Conservation (phyloP, 2,888 invertebrate genomes). For the Drosophila antonietae region DNA sequence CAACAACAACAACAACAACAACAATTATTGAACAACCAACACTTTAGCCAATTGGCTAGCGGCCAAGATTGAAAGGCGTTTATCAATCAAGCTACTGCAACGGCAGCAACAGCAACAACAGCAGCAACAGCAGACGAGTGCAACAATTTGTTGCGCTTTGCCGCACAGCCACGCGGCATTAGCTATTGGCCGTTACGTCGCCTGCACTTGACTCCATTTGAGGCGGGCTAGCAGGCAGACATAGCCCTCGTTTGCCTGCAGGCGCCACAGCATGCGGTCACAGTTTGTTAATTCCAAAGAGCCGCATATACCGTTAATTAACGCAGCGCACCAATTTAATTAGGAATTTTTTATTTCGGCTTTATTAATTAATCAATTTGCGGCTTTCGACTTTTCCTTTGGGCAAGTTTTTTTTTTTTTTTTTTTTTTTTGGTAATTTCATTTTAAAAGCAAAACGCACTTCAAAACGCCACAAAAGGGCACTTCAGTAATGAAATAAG, state of each 20-base stretch:
- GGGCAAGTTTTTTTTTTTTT: slow-evolving; percentile 14
- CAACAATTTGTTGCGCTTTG: slow-evolving; percentile 78
- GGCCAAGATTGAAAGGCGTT: slow-evolving; percentile 60
- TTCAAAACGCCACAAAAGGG: slow-evolving; percentile 31
- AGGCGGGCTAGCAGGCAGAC: slow-evolving; percentile 1
- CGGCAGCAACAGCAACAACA: slow-evolving; percentile 19
- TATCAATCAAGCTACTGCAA: slow-evolving; percentile 65
- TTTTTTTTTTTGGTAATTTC: slow-evolving; percentile 8
- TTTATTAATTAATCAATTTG: slow-evolving; percentile 59
- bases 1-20: slow-evolving; percentile 8
- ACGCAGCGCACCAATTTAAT: slow-evolving; percentile 64
- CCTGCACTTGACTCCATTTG: slow-evolving; percentile 74
- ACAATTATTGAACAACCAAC: slow-evolving; percentile 20
- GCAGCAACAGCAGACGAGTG: slow-evolving; percentile 42
- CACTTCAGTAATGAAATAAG: slow-evolving; percentile 38
- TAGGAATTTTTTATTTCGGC: slow-evolving; percentile 21
- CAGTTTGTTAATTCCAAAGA: slow-evolving; percentile 69
- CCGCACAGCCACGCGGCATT: slow-evolving; percentile 61
- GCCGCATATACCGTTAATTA: slow-evolving; percentile 70
- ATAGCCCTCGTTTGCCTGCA: slow-evolving; percentile 26
- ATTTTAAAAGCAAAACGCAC: slow-evolving; percentile 56
- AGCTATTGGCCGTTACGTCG: slow-evolving; percentile 56
- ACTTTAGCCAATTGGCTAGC: slow-evolving; percentile 15
- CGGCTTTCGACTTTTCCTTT: slow-evolving; percentile 16
- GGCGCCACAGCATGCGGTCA: slow-evolving; percentile 67